Evolutionary conservation across 2,888 invertebrate species (phyloP), one percentile per base, ranked within the genome.

Genomic region (Phaedon cochleariae): DNA sequence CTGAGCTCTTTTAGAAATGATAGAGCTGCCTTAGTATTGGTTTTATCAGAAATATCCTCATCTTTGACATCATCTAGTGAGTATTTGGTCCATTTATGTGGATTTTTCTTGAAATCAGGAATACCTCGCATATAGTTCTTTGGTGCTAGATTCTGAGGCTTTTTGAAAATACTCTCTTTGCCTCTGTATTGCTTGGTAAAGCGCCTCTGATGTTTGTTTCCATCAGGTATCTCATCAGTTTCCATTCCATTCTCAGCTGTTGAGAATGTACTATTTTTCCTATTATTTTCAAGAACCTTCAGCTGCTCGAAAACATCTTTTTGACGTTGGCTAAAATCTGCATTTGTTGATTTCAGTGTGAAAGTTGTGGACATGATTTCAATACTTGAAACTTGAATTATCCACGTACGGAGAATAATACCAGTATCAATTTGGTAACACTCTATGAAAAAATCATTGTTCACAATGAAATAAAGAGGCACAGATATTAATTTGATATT

Each of bases 21-120:
- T 72, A 94, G 85, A 0, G 95, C 95, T 41, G 93, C 92, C 51
- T 88, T 87, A 12, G 90, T 89, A 76, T 95, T 95, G 46, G 90
- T 90, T 59, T 87, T 86, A 62, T 95, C 93, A 0, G 94, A 92
- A 84, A 94, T 90, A 76, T 94, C 93, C 15, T 89, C 89, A 63
- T 86, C 86, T 6, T 87, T 86, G 2, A 94, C 93, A 86, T 95
- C 93, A 22, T 89, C 90, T 17, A 96, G 82, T 15, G 90, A 89
- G 77, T 96, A 95, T 77, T 90, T 92, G 10, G 88, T 90, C 92
- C 93, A 95, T 78, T 92, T 93, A 67, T 92, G 88, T 12, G 95
- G 95, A 83, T 94, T 90, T 70, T 87, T 88, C 76, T 90, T 86
- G 76, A 88, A 88, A 72, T 86, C 86, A 45, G 87, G 87, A 3